Evolutionary conservation across 2,113 vertebrate species (phyloP), one percentile per base, ranked within the genome.

Genomic region (Cyphomyrus discorhynchus): DNA sequence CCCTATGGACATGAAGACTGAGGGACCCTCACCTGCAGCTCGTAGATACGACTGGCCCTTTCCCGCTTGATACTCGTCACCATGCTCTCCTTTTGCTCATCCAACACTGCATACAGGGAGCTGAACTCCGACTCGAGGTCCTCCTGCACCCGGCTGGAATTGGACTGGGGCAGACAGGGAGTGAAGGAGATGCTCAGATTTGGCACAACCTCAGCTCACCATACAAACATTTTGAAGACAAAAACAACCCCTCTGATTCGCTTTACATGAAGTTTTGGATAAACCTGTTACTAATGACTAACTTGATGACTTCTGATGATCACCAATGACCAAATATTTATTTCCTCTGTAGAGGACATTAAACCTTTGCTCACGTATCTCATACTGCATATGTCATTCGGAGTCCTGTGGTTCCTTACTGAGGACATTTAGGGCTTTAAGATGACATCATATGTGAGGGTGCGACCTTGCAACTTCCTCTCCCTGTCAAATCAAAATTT

Each of bases 21-120:
- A 31, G 50, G 49, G 4, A 47, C 31, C 17, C 91, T 24, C 90
- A 96, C 98, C 97, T 99, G 98, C 39, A 99, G 94, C 92, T 98
- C 98, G 0, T 99, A 98, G 0, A 96, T 98, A 84, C 98, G 97
- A 92, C 97, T 97, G 93, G 98, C 97, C 0, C 96, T 94, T 88
- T 99, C 98, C 94, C 98, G 98, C 87, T 99, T 99, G 93, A 99
- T 99, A 83, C 98, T 97, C 42, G 97, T 98, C 89, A 97, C 27
- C 98, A 99, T 99, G 77, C 92, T 95, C 2, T 98, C 97, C 94
- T 98, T 99, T 91, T 98, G 96, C 93, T 97, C 97, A 0, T 97
- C 97, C 94, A 99, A 95, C 27, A 97, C 93, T 0, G 94, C 13
- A 74, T 97, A 96, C 0, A 99, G 96, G 0, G 96, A 96, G 92